These are phyloP conservation scores for Pterostichus madidus DNA, from an alignment of 2,888 invertebrate genomes.

Conservation along the genomic window DNA sequence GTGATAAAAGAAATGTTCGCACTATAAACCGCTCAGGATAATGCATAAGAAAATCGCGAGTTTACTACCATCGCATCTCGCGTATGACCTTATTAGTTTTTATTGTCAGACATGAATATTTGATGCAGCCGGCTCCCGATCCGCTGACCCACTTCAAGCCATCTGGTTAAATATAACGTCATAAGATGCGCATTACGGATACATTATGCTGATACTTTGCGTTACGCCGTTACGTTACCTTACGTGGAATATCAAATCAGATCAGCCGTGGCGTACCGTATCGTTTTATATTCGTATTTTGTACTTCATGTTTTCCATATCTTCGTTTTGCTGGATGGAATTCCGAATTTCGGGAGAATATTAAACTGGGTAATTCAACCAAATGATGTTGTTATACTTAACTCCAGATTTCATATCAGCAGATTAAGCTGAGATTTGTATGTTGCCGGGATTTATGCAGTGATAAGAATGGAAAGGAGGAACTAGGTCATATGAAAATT, in stretches of 20 bases:
- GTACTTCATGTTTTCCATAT: constrained; percentile 49
- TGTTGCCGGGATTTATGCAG: constrained; percentile 19
- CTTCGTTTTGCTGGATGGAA: constrained; percentile 7
- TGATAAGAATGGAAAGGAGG: constrained; percentile 4
- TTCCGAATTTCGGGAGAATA: constrained; percentile 14
- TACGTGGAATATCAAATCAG: constrained; percentile 44
- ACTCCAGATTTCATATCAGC: constrained; percentile 27
- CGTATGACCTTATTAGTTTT: constrained; percentile 50
- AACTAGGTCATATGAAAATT: neutral
- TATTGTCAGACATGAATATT: constrained; percentile 51
- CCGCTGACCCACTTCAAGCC: constrained; percentile 42
- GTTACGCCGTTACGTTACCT: constrained; percentile 5
- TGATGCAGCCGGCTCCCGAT: constrained; percentile 18
- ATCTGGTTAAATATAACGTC: constrained; percentile 49
- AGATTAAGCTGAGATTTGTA: constrained; percentile 34
- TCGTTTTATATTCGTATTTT: constrained; percentile 58
- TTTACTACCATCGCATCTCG: constrained; percentile 11
- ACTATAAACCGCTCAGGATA: neutral
- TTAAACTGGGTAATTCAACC: constrained; percentile 26
- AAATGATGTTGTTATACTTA: constrained; percentile 24
- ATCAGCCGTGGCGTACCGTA: constrained; percentile 34
- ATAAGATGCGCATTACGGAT: constrained; percentile 60
- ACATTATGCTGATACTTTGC: constrained; percentile 56
- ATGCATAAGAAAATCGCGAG: constrained; percentile 2
- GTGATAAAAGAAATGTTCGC: neutral